A percentile compares a stretch with the other conserved stretches of the same genome.
These are phyloP conservation scores for Caradrina kadenii DNA, from an alignment of 2,888 invertebrate species.

Conservation along the genomic window DNA sequence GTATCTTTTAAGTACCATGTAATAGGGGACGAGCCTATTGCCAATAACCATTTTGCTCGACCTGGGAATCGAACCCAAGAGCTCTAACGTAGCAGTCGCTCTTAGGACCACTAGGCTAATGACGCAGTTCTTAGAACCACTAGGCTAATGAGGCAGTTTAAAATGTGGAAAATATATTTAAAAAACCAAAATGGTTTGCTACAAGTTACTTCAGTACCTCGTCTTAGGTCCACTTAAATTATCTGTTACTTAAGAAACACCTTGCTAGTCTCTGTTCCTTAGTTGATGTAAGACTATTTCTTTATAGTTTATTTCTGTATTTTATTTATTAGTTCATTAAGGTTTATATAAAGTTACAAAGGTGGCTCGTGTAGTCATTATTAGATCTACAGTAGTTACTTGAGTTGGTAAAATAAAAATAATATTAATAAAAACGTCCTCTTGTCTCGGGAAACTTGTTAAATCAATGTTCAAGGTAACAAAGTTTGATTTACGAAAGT, in stretches of 20 bases:
- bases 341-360: not conserved
- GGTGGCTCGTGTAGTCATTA: not conserved
- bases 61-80: too few relatives aligned
- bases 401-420: not conserved
- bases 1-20: too few relatives aligned
- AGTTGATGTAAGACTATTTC: not conserved
- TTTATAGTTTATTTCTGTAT: not conserved
- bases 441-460: conserved; percentile 13
- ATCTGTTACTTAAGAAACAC: not conserved
- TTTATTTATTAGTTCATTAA: conserved; percentile 25
- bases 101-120: too few relatives aligned
- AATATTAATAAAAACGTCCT: conserved; percentile 8
- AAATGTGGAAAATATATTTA: too few relatives aligned
- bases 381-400: conserved; percentile 4
- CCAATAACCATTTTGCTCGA: too few relatives aligned
- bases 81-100: too few relatives aligned
- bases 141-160: too few relatives aligned
- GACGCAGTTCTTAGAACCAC: too few relatives aligned
- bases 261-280: too few relatives aligned
- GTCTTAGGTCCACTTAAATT: not conserved
- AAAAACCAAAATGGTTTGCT: not conserved
- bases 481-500: not conserved
- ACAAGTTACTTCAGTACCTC: not conserved
- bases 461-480: conserved; percentile 16
- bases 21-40: too few relatives aligned